Evolutionary conservation across 2,888 invertebrate species (phyloP), one percentile per base, ranked within the genome.

Genomic region (Selenia dentaria): DNA sequence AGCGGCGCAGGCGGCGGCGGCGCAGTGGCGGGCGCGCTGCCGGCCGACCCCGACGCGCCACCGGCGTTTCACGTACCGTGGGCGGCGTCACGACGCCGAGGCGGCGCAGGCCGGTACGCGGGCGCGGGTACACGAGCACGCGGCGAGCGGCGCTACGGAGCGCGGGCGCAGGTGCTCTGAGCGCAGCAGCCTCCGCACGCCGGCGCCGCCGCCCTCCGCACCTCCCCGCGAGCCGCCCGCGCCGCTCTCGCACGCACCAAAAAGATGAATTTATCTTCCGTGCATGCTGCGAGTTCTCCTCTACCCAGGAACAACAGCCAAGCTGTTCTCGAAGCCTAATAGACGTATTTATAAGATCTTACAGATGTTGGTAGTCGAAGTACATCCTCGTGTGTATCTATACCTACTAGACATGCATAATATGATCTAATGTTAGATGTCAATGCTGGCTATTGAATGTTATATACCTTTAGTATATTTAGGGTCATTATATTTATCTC

Each of bases 131-230:
- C 73, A 69, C 74, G 84, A 84, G 81, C 88, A 83, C 84, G 77
- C 89, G 79, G 83, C 86, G 83, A 87, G 85, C 83, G 91, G 91
- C 83, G 91, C 91, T 84, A 81, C 92, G 82, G 91, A 89, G 82
- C 91, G 90, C 89, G 90, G 92, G 92, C 93, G 93, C 92, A 93
- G 93, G 93, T 93, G 93, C 93, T 93, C 93, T 93, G 93, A 92
- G 92, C 92, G 92, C 92, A 88, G 92, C 92, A 92, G 89, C 90
- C 89, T 84, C 90, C 87, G 89, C 88, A 87, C 91, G 86, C 92
- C 88, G 91, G 88, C 92, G 89, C 91, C 91, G 89, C 91, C 83
- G 73, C 82, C 90, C 91, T 80, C 91, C 91, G 86, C 86, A 65
- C 90, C 86, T 79, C 86, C 74, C 75, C 80, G 74, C 76, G 61